phyloP scores from a whole-genome alignment of 1,140 invertebrate genomes.

The Eubasilissa regina region DNA sequence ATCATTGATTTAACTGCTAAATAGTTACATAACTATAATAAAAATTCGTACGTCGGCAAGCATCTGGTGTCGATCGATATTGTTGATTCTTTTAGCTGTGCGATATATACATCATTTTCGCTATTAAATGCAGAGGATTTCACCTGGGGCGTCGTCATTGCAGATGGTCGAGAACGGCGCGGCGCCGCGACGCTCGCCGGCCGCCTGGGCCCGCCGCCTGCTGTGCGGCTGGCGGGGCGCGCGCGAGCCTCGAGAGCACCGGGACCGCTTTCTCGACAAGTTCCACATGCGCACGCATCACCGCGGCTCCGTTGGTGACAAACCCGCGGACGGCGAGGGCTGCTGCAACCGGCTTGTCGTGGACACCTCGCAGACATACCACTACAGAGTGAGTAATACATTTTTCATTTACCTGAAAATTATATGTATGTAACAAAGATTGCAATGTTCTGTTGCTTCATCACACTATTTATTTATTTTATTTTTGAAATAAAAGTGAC shows the following conservation, averaged over 20 bases:
- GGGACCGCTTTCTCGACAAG: constrained; percentile 32
- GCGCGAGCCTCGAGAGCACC: constrained; percentile 6
- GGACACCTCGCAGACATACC: constrained; percentile 14
- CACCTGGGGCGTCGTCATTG: too few species aligned
- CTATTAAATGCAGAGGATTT: too few species aligned
- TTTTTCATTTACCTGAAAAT: background rate
- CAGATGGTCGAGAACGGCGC: constrained; percentile 24
- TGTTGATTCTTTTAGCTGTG: too few species aligned
- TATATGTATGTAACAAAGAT: background rate
- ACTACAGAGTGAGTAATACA: constrained; percentile 12
- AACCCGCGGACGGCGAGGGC: background rate
- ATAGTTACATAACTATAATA: too few species aligned
- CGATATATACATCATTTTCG: too few species aligned
- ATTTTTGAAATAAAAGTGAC: too few species aligned
- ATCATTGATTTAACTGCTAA: too few species aligned
- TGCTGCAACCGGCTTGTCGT: constrained; percentile 18
- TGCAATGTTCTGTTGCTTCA: background rate
- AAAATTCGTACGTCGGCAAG: too few species aligned
- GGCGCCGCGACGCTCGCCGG: background rate
- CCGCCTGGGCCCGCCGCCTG: background rate
- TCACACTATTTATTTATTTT: too few species aligned
- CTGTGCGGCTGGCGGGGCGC: constrained; percentile 6
- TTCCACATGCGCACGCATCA: constrained; percentile 19
- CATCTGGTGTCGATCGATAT: too few species aligned
- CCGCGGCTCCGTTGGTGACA: background rate